Percentiles rank a stretch among this genome's conserved stretches.
Evolutionary conservation across 2,797 vertebrate genomes (phyloP).

Genomic region (Cichlasoma orientale): DNA sequence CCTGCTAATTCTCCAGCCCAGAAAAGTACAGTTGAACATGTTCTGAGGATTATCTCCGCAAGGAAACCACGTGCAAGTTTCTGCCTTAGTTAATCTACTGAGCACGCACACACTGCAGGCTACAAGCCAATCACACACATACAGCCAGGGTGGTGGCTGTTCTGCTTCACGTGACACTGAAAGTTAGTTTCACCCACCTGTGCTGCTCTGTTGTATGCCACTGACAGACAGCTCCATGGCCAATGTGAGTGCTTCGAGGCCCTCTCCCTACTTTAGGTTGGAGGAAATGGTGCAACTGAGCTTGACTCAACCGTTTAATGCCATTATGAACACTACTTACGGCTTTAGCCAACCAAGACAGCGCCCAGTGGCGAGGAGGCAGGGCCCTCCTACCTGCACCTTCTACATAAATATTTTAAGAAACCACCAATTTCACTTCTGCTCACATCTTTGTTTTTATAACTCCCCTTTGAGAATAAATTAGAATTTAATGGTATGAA

Average conservation of each 20-base stretch:
- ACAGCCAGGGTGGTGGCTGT: constrained; percentile 31
- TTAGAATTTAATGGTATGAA: constrained; percentile 23
- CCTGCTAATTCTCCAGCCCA: constrained; percentile 62
- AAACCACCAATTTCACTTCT: constrained; percentile 3
- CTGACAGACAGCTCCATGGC: constrained; percentile 80
- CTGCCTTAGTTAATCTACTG: constrained; percentile 62
- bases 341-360: constrained; percentile 78
- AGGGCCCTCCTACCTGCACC: constrained; percentile 68
- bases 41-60: constrained; percentile 67
- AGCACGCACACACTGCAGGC: constrained; percentile 37
- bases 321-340: constrained; percentile 79
- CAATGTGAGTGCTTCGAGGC: constrained; percentile 58
- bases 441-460: constrained; percentile 32
- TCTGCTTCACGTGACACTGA: constrained; percentile 60
- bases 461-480: constrained; percentile 26
- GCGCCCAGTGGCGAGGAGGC: constrained; percentile 49
- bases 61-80: constrained; percentile 61
- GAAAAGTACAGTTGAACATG: constrained; percentile 74
- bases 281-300: constrained; percentile 66
- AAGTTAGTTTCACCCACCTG: constrained; percentile 76
- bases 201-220: constrained; percentile 66
- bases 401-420: constrained; percentile 31
- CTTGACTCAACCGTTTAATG: constrained; percentile 73
- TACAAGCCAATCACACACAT: constrained; percentile 44
- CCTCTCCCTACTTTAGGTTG: constrained; percentile 62